Base-by-base conservation (phyloP, 2,113 vertebrate genomes). In the Phylloscopus trochilus region DNA sequence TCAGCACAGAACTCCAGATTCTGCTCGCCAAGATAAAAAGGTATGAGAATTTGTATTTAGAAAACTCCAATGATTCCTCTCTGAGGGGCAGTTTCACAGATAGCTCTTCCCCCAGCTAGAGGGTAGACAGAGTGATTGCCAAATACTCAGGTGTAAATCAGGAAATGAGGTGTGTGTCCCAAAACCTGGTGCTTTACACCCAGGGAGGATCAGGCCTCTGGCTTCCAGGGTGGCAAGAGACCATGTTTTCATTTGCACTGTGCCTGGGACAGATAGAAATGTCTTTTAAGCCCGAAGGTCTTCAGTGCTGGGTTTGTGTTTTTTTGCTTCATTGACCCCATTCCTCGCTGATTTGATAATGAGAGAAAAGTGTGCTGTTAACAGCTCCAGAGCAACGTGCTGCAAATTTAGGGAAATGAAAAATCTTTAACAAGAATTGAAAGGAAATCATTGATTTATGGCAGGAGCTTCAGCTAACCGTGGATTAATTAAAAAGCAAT, bases 351-450 rank as follows among this genome's bases (percentile, higher is more conserved):
- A 92, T 93, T 69, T 92, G 94, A 87, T 94, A 96, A 94, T 77
- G 74, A 96, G 87, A 51, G 83, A 27, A 83, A 88, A 95, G 19
- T 88, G 84, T 82, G 73, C 88, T 93, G 55, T 92, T 81, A 77
- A 85, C 6, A 6, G 81, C 95, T 94, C 66, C 6, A 10, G 60
- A 93, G 90, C 95, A 94, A 78, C 1, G 4, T 3, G 5, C 90
- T 63, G 78, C 63, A 75, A 68, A 86, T 92, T 92, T 93, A 64
- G 70, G 89, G 83, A 84, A 91, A 87, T 70, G 93, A 94, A 96
- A 97, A 96, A 97, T 93, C 96, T 96, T 97, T 97, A 97, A 97
- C 47, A 49, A 75, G 95, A 51, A 89, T 47, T 96, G 97, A 97
- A 97, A 97, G 97, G 76, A 79, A 96, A 95, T 92, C 69, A 97